phyloP scores from a whole-genome alignment of 1,140 invertebrate species.

The Potamilus streckersoni region DNA sequence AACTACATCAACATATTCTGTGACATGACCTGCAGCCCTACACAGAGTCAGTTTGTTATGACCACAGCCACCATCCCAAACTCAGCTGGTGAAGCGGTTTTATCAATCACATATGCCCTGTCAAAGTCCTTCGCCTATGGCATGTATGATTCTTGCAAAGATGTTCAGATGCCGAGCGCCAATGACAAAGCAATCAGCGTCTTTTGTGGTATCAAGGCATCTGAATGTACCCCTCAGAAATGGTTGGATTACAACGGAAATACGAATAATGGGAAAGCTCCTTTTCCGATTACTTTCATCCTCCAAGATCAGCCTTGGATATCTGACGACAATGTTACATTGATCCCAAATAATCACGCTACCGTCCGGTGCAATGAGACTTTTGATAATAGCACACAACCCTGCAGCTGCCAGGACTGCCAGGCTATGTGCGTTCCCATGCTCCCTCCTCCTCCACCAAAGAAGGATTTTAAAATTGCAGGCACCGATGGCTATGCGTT shows the following conservation, averaged over 20 bases:
- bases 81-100: slow-evolving; percentile 52
- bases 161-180: slow-evolving; percentile 83
- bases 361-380: slow-evolving; percentile 78
- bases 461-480: slow-evolving; percentile 77
- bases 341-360: slow-evolving; percentile 74
- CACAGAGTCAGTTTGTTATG: slow-evolving; percentile 82
- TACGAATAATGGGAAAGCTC: slow-evolving; percentile 75
- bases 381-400: slow-evolving; percentile 73
- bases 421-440: slow-evolving; percentile 80
- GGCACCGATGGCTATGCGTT: slow-evolving; percentile 82
- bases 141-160: slow-evolving; percentile 84
- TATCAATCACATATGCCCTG: slow-evolving; percentile 72
- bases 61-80: not conserved
- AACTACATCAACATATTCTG: slow-evolving; percentile 87
- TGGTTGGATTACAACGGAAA: slow-evolving; percentile 77
- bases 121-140: slow-evolving; percentile 76
- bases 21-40: slow-evolving; percentile 82
- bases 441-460: slow-evolving; percentile 75
- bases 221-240: slow-evolving; percentile 52
- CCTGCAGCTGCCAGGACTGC: slow-evolving; percentile 93
- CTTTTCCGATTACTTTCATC: slow-evolving; percentile 84
- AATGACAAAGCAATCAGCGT: slow-evolving; percentile 80
- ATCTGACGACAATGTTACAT: slow-evolving; percentile 56
- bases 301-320: slow-evolving; percentile 31
- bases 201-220: slow-evolving; percentile 79